phyloP scores from a whole-genome alignment of 2,113 vertebrate species.

The Puffinus mauretanicus region DNA sequence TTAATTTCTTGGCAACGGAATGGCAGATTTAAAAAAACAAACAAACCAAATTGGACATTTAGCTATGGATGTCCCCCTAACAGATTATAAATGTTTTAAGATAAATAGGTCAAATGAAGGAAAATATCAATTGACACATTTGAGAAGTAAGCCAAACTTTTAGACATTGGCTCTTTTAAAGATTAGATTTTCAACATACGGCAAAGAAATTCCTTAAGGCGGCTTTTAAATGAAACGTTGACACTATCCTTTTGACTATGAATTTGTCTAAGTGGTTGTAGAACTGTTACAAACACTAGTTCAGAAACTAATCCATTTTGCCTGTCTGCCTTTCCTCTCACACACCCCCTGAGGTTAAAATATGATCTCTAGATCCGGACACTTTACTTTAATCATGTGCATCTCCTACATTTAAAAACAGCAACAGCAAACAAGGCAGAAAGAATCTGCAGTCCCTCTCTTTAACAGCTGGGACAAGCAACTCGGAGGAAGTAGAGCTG shows the following conservation, averaged over 20 bases:
- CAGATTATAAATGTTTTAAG: slow-evolving; percentile 52
- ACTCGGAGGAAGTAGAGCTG: background rate
- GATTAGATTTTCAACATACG: background rate
- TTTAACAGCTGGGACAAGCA: background rate
- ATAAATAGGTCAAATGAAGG: slow-evolving; percentile 63
- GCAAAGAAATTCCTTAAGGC: background rate
- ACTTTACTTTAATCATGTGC: background rate
- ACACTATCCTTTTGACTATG: background rate
- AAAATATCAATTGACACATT: slow-evolving; percentile 26
- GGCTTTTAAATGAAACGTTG: background rate
- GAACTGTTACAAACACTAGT: background rate
- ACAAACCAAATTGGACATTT: slow-evolving; percentile 50
- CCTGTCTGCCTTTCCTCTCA: background rate
- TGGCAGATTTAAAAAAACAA: slow-evolving; percentile 67
- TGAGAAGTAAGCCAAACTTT: slow-evolving; percentile 26
- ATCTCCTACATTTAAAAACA: background rate
- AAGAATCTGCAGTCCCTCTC: background rate
- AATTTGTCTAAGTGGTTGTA: background rate
- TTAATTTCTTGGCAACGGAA: slow-evolving; percentile 72
- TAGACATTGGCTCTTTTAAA: background rate
- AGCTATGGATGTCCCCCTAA: slow-evolving; percentile 23
- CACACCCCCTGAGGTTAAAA: background rate
- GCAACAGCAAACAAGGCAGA: background rate
- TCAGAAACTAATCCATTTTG: background rate
- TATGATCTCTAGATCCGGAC: background rate